A percentile compares a stretch with the other conserved stretches of the same genome.
phyloP scores from a whole-genome alignment of 2,888 invertebrate genomes.

The Acanthoscelides obtectus region DNA sequence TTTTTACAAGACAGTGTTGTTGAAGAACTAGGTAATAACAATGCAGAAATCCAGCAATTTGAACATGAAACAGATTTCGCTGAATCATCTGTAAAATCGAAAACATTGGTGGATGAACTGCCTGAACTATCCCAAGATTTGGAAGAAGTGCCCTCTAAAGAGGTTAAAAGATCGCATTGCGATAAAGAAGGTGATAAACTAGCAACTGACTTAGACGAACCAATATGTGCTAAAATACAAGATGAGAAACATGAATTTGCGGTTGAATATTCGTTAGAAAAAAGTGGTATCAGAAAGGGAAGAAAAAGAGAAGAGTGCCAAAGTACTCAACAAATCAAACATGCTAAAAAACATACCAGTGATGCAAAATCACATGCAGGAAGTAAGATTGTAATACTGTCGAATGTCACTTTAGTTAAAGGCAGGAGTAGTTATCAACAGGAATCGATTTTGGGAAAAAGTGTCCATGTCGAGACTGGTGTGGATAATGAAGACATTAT shows the following conservation, averaged over 20 bases:
- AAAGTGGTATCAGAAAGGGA: too few species aligned
- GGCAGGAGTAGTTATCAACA: neutral
- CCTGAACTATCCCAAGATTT: neutral
- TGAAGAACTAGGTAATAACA: too few species aligned
- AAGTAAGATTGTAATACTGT: neutral
- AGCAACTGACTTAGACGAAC: neutral
- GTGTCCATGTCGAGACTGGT: neutral
- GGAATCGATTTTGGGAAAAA: neutral
- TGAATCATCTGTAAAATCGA: neutral
- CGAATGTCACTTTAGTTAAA: neutral
- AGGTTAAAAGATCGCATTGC: neutral
- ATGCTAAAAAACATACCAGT: neutral
- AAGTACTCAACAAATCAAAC: too few species aligned
- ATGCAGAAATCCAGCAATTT: too few species aligned
- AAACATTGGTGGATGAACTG: neutral
- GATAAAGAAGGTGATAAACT: neutral
- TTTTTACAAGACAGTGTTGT: too few species aligned
- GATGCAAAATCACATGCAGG: neutral
- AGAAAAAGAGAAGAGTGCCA: too few species aligned
- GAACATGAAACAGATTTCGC: too few species aligned
- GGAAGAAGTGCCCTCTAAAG: neutral
- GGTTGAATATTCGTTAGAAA: too few species aligned
- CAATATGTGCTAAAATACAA: neutral
- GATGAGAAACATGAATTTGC: too few species aligned
- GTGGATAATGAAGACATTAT: neutral